These are phyloP conservation scores for Neuroterus valhalla DNA, from an alignment of 1,140 invertebrate genomes.

Conservation along the genomic window DNA sequence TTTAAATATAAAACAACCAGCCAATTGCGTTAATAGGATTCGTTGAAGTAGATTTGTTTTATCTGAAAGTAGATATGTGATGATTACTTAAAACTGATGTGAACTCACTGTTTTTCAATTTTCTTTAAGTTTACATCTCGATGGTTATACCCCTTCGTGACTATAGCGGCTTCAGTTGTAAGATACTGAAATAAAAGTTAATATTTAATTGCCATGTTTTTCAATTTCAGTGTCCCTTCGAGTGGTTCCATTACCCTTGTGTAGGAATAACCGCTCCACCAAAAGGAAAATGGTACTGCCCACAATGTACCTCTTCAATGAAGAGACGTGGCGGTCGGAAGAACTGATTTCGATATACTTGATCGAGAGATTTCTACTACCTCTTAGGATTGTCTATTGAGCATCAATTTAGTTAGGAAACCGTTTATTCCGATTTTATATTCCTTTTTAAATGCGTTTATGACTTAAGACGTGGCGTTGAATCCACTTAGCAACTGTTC, in stretches of 20 bases:
- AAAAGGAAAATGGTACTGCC: constrained; percentile 99
- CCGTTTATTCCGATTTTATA: constrained; percentile 57
- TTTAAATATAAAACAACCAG: too few relatives aligned
- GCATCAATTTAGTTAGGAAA: constrained; percentile 59
- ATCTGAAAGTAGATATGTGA: too few relatives aligned
- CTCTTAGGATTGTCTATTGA: constrained; percentile 69
- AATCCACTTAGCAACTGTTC: too few relatives aligned
- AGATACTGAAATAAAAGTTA: neutral
- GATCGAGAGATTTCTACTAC: constrained; percentile 62
- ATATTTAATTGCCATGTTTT: constrained; percentile 31
- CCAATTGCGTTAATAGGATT: too few relatives aligned
- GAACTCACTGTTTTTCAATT: too few relatives aligned
- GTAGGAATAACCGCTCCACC: constrained; percentile 96
- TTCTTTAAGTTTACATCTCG: too few relatives aligned
- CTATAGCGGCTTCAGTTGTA: neutral
- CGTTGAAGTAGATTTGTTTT: too few relatives aligned
- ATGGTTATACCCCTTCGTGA: too few relatives aligned
- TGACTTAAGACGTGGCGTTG: neutral
- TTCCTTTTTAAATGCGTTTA: constrained; percentile 20
- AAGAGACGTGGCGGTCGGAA: constrained; percentile 87
- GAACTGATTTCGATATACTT: constrained; percentile 74
- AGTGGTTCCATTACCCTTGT: constrained; percentile 99
- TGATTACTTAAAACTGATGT: too few relatives aligned
- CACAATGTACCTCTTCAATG: constrained; percentile 94
- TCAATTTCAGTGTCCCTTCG: constrained; percentile 89